Conservation (phyloP, 2,797 vertebrate genomes). For the Scyliorhinus canicula region DNA sequence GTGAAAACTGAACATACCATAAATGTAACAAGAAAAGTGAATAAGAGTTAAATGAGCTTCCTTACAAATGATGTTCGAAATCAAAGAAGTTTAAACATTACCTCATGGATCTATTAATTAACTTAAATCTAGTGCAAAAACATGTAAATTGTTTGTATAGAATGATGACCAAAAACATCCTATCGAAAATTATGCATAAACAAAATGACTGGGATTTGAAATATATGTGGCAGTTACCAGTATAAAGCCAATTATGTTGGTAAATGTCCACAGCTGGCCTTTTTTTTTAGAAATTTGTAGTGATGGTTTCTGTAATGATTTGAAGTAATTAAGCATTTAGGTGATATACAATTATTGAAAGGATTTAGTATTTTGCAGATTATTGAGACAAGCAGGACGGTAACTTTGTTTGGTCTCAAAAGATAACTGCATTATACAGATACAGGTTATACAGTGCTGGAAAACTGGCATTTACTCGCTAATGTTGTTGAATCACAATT, state of each 20-base stretch:
- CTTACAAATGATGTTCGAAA: background rate
- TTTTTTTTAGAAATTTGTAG: background rate
- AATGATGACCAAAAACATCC: background rate
- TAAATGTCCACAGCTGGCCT: background rate
- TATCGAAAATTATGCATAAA: background rate
- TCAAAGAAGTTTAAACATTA: background rate
- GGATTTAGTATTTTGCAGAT: background rate
- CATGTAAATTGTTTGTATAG: background rate
- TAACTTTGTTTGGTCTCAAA: background rate
- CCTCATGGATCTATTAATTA: background rate
- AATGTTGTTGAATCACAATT: background rate
- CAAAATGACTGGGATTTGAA: background rate
- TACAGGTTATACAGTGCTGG: background rate
- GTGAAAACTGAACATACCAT: background rate
- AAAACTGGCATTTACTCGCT: background rate
- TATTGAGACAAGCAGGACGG: background rate
- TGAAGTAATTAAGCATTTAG: background rate
- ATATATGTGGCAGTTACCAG: background rate
- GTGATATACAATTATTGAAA: background rate
- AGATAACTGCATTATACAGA: too few species aligned
- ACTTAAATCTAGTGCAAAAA: background rate
- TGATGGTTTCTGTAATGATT: background rate
- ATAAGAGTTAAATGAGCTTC: background rate
- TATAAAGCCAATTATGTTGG: background rate
- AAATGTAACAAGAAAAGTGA: background rate